phyloP scores from a whole-genome alignment of 2,113 vertebrate genomes.

The Pedionomus torquatus region DNA sequence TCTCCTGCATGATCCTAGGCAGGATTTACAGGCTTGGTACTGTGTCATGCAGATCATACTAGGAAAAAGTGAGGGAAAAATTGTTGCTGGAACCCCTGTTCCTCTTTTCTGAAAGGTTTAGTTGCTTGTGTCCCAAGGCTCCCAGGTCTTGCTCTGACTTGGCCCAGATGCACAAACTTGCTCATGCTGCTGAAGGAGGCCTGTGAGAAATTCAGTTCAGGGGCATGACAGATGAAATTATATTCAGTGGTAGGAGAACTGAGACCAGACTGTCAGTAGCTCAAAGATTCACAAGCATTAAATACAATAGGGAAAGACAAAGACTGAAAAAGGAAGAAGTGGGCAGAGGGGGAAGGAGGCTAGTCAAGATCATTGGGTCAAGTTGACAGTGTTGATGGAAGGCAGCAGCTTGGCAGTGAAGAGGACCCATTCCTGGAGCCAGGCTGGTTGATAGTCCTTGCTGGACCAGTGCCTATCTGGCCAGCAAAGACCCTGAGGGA shows the following conservation, averaged over 20 bases:
- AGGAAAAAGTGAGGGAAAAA: neutral
- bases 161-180: neutral
- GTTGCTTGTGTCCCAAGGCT: neutral
- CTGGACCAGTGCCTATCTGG: accelerated
- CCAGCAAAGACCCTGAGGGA: neutral
- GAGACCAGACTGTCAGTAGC: neutral
- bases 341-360: neutral
- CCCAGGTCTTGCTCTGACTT: neutral
- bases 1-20: neutral
- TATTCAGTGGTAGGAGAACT: neutral
- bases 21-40: neutral
- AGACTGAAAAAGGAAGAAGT: neutral
- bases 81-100: accelerated
- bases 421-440: neutral
- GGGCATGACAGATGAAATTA: neutral
- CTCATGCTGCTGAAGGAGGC: neutral
- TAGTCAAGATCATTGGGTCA: neutral
- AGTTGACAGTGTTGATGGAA: neutral
- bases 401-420: neutral
- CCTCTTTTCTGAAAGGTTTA: neutral
- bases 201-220: neutral
- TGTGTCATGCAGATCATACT: neutral
- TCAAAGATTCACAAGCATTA: neutral
- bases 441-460: neutral
- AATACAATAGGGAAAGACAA: neutral